phyloP scores from a whole-genome alignment of 35 echinoderm and acorn worm genomes.

The Holothuria glaberrima region DNA sequence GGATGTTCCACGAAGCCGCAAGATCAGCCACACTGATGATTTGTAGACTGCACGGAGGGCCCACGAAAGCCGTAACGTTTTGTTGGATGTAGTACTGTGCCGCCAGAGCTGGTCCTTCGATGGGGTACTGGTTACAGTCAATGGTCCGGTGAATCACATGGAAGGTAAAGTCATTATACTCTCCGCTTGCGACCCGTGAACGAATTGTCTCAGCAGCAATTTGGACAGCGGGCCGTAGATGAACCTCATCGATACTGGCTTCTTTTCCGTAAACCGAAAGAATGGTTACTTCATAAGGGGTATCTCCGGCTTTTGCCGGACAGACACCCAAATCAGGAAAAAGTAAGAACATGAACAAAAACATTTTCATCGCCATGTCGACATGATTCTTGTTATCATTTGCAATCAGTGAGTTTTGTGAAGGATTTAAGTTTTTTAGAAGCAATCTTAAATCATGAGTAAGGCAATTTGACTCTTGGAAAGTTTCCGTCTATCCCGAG shows the following conservation, averaged over 20 bases:
- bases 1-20: conserved; percentile 62
- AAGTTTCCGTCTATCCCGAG: no score
- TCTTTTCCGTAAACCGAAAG: conserved; percentile 30
- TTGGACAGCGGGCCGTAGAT: conserved; percentile 58
- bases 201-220: conserved; percentile 55
- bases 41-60: conserved; percentile 54
- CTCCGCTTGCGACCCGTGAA: neutral
- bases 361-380: neutral
- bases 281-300: conserved; percentile 10
- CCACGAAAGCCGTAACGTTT: conserved; percentile 70
- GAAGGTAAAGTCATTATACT: conserved; percentile 48
- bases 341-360: neutral
- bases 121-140: conserved; percentile 40
- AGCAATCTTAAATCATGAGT: neutral
- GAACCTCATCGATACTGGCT: conserved; percentile 3
- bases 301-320: neutral
- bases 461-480: no score
- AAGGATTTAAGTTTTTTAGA: no score
- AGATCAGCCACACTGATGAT: conserved; percentile 57
- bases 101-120: conserved; percentile 52
- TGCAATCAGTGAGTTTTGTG: no score
- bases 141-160: conserved; percentile 33
- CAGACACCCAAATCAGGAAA: neutral
- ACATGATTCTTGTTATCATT: no score
- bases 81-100: conserved; percentile 62